Conservation (phyloP, 64 coral and sea anemone genomes). For the Dendronephthya gigantea region DNA sequence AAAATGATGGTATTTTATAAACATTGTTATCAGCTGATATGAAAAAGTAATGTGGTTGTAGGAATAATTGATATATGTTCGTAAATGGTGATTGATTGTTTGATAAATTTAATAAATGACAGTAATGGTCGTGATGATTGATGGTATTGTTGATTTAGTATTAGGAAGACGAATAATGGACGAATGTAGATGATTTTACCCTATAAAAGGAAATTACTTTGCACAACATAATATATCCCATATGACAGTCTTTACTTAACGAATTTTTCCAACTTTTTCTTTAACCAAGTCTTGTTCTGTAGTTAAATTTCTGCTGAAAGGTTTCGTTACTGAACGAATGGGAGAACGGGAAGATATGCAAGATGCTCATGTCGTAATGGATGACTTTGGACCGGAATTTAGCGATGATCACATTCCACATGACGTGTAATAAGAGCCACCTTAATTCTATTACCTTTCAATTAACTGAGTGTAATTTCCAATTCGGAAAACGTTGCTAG, state of each 20-base stretch:
- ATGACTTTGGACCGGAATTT: constrained; percentile 46
- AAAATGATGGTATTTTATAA: neutral
- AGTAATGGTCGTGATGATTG: neutral
- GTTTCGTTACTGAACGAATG: constrained; percentile 90
- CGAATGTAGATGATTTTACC: too few species aligned
- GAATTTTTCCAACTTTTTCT: neutral
- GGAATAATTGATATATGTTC: too few species aligned
- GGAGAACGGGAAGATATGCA: constrained; percentile 97
- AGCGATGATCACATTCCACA: neutral
- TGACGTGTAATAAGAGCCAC: neutral
- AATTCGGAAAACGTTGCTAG: too few species aligned
- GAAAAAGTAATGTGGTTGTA: too few species aligned
- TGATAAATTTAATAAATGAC: too few species aligned
- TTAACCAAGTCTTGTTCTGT: neutral
- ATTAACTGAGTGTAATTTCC: too few species aligned
- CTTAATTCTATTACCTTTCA: neutral
- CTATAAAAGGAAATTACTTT: too few species aligned
- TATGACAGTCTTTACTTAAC: too few species aligned
- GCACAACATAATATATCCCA: too few species aligned
- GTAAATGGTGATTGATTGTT: too few species aligned
- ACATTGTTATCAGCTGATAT: neutral
- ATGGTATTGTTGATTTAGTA: too few species aligned
- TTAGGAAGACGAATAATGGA: too few species aligned
- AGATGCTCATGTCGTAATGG: constrained; percentile 76
- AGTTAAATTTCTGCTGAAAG: constrained; percentile 54